Conservation (phyloP, 2,888 invertebrate genomes). For the Idaea straminata region DNA sequence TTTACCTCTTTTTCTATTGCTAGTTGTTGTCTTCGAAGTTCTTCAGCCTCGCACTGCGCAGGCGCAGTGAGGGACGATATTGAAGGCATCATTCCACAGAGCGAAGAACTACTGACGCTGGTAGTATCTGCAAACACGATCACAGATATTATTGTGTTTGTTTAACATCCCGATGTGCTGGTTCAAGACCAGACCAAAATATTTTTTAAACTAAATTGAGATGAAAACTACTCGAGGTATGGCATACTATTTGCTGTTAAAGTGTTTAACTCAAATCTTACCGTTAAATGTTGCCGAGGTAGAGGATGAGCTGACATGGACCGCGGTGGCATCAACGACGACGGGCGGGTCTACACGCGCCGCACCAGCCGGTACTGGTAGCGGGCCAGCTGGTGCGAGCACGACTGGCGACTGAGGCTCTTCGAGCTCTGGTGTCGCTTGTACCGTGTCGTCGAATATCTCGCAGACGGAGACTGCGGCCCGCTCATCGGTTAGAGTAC, state of each 20-base stretch:
- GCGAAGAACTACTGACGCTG: conserved; percentile 33
- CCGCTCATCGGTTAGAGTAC: conserved; percentile 46
- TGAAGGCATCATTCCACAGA: conserved; percentile 30
- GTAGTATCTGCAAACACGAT: conserved; percentile 28
- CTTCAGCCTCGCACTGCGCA: conserved; percentile 60
- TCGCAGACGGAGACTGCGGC: conserved; percentile 23
- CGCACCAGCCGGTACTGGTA: conserved; percentile 61
- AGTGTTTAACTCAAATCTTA: conserved; percentile 20
- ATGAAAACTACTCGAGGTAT: not conserved
- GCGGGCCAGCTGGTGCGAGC: conserved; percentile 43
- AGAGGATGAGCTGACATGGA: conserved; percentile 27
- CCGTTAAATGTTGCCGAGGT: conserved; percentile 32
- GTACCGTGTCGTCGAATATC: conserved; percentile 30
- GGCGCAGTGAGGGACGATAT: conserved; percentile 41
- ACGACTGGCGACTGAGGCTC: conserved; percentile 14
- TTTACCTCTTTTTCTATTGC: conserved; percentile 71
- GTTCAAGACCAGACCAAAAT: not conserved
- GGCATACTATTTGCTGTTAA: not conserved
- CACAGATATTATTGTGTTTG: not conserved
- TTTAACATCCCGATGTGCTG: no score
- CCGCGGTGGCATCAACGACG: conserved; percentile 35
- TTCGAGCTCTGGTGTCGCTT: conserved; percentile 10
- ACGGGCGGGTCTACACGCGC: conserved; percentile 36
- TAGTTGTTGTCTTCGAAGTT: conserved; percentile 63
- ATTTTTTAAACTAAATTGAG: not conserved